Evolutionary conservation across 2,797 vertebrate genomes (phyloP), one percentile per base, ranked within the genome.

Genomic region (Arrhamphus sclerolepis): DNA sequence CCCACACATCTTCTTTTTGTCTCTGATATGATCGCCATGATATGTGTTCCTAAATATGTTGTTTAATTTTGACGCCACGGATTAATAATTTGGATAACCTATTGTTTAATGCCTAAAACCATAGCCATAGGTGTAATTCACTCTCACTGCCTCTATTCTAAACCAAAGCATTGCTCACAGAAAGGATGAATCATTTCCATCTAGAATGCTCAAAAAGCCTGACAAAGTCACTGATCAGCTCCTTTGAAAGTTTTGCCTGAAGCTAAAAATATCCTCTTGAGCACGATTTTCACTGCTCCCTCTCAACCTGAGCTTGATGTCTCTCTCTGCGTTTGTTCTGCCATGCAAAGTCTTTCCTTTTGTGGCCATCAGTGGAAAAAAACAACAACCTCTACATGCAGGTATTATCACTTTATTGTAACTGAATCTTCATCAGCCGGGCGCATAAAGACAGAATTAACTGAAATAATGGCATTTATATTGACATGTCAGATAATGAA

Each of bases 181-280:
- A 62, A 13, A 24, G 56, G 22, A 50, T 58, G 22, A 46, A 2
- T 26, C 38, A 46, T 2, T 56, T 68, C 75, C 52, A 54, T 70
- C n/a, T 7, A 19, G 46, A 22, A 18, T 63, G 18, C 20, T 65
- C 42, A 9, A 51, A 51, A 38, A 38, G 34, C 46, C 24, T 40
- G 40, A 64, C 48, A 67, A n/a, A 57, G 43, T 56, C 48, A 81
- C 46, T 62, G 53, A 75, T 47, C 43, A 49, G 47, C 38, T 60
- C 38, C 60, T 77, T 62, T 72, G 21, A 62, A 49, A 51, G 40
- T 41, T 61, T 46, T 28, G n/a, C 59, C 26, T 72, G 42, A 29
- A 46, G 72, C 69, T 81, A 76, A 76, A 78, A 80, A 70, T 80
- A 75, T 53, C 1, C 51, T 20, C 7, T 19, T 61, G 34, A 54